phyloP scores from a whole-genome alignment of 2,888 invertebrate genomes.

The Lasioglossum figueresi region DNA sequence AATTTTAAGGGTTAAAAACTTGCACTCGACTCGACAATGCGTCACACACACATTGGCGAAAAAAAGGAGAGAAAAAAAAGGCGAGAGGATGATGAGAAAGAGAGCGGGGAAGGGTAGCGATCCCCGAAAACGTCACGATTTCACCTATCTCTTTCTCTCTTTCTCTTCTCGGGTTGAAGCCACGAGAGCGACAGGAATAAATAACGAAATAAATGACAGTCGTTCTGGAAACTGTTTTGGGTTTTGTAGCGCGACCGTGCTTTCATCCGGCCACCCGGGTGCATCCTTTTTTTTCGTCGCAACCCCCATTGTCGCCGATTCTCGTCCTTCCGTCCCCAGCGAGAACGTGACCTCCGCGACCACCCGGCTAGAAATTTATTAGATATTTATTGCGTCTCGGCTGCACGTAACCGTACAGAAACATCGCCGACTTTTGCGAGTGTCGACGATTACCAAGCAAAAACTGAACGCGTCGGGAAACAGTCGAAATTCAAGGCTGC shows the following conservation, averaged over 20 bases:
- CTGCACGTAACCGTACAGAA: slow-evolving; percentile 69
- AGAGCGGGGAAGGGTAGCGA: slow-evolving; percentile 64
- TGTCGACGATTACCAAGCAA: slow-evolving; percentile 15
- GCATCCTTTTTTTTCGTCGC: slow-evolving; percentile 39
- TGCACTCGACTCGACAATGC: slow-evolving; percentile 83
- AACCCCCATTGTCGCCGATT: slow-evolving; percentile 45
- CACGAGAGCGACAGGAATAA: slow-evolving; percentile 62
- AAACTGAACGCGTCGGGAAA: not conserved
- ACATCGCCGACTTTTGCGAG: slow-evolving; percentile 62
- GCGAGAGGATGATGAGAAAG: slow-evolving; percentile 57
- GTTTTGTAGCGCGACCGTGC: slow-evolving; percentile 80
- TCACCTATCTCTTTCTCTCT: slow-evolving; percentile 38
- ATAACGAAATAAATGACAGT: slow-evolving; percentile 83
- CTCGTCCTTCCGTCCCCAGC: slow-evolving; percentile 60
- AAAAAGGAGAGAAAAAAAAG: slow-evolving; percentile 50
- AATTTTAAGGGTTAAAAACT: slow-evolving; percentile 83
- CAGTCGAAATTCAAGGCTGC: not conserved
- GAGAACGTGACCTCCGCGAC: slow-evolving; percentile 73
- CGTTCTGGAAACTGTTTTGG: slow-evolving; percentile 82
- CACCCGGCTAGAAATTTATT: slow-evolving; percentile 82
- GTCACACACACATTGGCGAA: slow-evolving; percentile 67
- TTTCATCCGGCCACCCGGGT: slow-evolving; percentile 66
- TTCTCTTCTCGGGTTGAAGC: slow-evolving; percentile 6
- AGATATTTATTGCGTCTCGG: slow-evolving; percentile 82
- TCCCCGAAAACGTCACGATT: slow-evolving; percentile 66